Base-by-base conservation (phyloP, 2,888 invertebrate genomes). In the Gandaritis pyraliata region DNA sequence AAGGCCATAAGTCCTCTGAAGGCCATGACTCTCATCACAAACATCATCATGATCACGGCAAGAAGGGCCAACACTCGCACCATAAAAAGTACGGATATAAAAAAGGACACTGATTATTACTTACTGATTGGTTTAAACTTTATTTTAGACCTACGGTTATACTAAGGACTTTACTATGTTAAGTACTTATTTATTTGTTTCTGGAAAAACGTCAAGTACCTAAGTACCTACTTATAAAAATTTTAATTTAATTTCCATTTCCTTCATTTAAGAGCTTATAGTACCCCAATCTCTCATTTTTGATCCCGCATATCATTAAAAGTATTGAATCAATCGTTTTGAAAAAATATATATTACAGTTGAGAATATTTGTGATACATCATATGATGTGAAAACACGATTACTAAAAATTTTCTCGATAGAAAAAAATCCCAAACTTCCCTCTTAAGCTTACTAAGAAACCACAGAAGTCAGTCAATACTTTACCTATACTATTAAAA, bases 61-160 rank as follows among this genome's bases (percentile, higher is more conserved):
- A 97, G 88, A 97, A 97, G 82, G 96, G 96, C 11, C 96, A 95
- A 47, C 95, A 96, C 76, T 95, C 95, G 65, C 95, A 95, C 71
- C 95, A 96, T 84, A 96, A 96, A 84, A 95, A 96, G 81, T 96
- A 95, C 94, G 95, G 95, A 65, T 95, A 94, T 76, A 93, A 94
- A 72, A 93, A 94, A 78, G 92, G 92, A 45, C 87, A 91, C 63
- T 92, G 80, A 77, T 49, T 23, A 55, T 41, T 16, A 53, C 49
- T 52, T 45, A 56, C 45, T 45, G 30, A 52, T 52, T 57, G 53
- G 63, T 68, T 8, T 54, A 1, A n/a, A 11, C 38, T 53, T n/a
- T 38, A 45, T 49, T 60, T 36, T 54, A 62, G n/a, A n/a, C n/a
- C n/a, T 55, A 53, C 38, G 52, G 33, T 13, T 62, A 62, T 61